Percentiles rank a stretch among this genome's conserved stretches.
phyloP scores from a whole-genome alignment of 2,888 invertebrate species.

The Ormyrus nitidulus region DNA sequence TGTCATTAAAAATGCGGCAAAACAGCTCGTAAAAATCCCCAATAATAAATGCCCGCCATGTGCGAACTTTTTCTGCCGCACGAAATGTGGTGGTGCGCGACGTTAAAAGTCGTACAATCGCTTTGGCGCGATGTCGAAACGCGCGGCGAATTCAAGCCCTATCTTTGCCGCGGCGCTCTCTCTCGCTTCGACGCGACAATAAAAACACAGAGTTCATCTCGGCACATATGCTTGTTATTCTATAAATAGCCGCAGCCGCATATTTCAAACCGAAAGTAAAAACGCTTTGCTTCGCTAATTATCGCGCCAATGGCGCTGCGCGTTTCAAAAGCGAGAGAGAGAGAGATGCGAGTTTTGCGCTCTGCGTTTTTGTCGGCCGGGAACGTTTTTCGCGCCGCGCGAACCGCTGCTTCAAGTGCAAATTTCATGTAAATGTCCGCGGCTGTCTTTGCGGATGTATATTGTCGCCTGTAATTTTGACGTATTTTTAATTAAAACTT shows the following conservation, averaged over 20 bases:
- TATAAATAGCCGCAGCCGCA: slow-evolving; percentile 43
- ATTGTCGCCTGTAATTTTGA: not conserved
- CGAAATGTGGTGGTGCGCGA: no score
- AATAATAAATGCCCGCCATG: no score
- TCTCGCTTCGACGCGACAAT: slow-evolving; percentile 27
- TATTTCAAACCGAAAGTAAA: slow-evolving; percentile 48
- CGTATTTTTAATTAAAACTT: not conserved
- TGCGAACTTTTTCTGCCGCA: no score
- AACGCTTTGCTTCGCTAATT: slow-evolving; percentile 48
- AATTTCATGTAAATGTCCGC: slow-evolving; percentile 14
- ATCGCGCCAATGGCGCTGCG: slow-evolving; percentile 27
- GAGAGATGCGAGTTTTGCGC: not conserved
- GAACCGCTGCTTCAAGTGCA: not conserved
- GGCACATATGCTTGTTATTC: slow-evolving; percentile 43
- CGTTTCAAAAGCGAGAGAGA: slow-evolving; percentile 10
- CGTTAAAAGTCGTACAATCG: not conserved
- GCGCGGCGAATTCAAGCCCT: slow-evolving; percentile 32
- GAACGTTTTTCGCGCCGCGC: no score
- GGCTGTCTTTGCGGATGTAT: not conserved
- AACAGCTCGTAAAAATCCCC: no score
- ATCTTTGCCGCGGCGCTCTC: slow-evolving; percentile 24
- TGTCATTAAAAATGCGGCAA: no score
- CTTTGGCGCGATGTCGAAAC: slow-evolving; percentile 28
- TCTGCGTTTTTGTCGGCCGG: not conserved
- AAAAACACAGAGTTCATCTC: slow-evolving; percentile 52